Evolutionary conservation across 2,113 vertebrate species (phyloP).

Genomic region (Corythaixoides concolor): DNA sequence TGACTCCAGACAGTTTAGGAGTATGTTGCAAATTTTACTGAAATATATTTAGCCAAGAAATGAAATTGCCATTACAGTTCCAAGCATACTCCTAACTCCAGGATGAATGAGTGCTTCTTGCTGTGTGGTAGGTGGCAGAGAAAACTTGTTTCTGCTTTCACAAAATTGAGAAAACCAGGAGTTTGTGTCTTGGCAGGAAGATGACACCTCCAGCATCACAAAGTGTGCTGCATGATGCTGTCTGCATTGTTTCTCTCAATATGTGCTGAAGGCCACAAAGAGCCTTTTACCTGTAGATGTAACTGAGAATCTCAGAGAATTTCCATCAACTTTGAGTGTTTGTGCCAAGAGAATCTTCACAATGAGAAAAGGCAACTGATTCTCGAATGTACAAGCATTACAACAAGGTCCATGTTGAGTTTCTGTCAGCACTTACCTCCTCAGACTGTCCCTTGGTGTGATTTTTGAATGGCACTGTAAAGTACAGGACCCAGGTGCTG

Average conservation of each 20-base stretch:
- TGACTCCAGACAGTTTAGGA: background rate
- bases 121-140: background rate
- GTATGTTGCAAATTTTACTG: background rate
- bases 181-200: background rate
- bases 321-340: background rate
- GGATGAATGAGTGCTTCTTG: background rate
- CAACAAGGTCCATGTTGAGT: background rate
- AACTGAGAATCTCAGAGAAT: background rate
- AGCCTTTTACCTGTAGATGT: background rate
- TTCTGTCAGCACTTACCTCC: constrained; percentile 5
- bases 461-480: constrained; percentile 41
- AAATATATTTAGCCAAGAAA: background rate
- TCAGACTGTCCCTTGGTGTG: background rate
- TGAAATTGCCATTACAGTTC: background rate
- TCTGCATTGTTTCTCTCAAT: background rate
- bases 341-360: background rate
- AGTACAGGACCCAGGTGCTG: constrained; percentile 62
- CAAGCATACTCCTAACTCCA: background rate
- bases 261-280: background rate
- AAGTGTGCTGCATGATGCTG: background rate
- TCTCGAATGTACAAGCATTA: background rate
- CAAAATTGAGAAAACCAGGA: background rate
- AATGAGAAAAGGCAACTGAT: background rate
- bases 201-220: background rate
- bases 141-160: background rate